These are phyloP conservation scores for Eucidaris tribuloides DNA, from an alignment of 35 echinoderm and acorn worm genomes.

Conservation along the genomic window DNA sequence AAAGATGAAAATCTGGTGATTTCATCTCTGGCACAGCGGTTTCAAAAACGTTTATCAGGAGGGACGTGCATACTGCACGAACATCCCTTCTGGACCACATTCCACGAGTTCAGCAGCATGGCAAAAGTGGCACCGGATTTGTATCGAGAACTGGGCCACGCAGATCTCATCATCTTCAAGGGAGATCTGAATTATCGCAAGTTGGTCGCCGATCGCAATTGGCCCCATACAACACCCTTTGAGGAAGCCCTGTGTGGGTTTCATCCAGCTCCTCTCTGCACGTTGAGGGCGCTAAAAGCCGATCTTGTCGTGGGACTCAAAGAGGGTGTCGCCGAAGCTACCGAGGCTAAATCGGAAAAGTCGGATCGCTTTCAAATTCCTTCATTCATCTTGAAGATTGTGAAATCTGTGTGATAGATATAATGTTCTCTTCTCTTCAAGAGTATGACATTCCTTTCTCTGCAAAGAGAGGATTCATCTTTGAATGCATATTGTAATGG, in stretches of 20 bases:
- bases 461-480: too few relatives aligned
- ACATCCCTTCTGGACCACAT: constrained; percentile 92
- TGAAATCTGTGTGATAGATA: too few relatives aligned
- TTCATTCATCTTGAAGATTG: too few relatives aligned
- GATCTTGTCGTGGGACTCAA: constrained; percentile 77
- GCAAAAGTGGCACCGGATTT: constrained; percentile 65
- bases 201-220: constrained; percentile 76
- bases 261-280: constrained; percentile 75
- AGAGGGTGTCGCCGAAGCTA: constrained; percentile 57
- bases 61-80: constrained; percentile 54
- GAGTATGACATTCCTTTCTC: too few relatives aligned
- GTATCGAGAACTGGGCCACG: constrained; percentile 64
- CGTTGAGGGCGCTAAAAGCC: constrained; percentile 75
- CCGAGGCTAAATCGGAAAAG: too few relatives aligned
- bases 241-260: constrained; percentile 79
- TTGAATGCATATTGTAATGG: too few relatives aligned
- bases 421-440: too few relatives aligned
- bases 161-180: constrained; percentile 75
- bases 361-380: too few relatives aligned
- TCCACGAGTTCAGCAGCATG: constrained; percentile 76
- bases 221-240: constrained; percentile 85
- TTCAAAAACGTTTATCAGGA: constrained; percentile 31
- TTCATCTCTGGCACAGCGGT: constrained; percentile 43
- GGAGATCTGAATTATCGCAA: constrained; percentile 99
- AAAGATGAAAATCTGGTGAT: constrained; percentile 24